Base-by-base conservation (phyloP, 2,888 invertebrate species). In the Molanna angustata region DNA sequence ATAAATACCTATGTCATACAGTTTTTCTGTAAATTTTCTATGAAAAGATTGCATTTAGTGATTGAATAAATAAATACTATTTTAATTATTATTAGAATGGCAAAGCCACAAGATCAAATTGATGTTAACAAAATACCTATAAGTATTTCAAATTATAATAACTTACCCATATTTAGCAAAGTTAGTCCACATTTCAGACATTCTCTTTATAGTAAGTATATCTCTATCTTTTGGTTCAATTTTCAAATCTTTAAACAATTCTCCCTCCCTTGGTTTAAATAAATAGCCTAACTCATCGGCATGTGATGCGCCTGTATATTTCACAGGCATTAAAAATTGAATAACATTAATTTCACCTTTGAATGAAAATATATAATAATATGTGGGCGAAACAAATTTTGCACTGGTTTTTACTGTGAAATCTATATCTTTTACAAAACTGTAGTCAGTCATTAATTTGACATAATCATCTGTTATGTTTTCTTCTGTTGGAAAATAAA, bases 131-230 rank as follows among this genome's bases (percentile, higher is more conserved):
- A n/a, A n/a, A n/a, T n/a, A n/a, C n/a, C 11, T 7, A 27, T 27
- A 27, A 27, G 6, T 27, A 27, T 27, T 27, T 27, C 7, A 11
- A 7, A 27, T 27, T 11, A 27, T 7, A 27, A 7, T 6, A 35
- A 35, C 14, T n/a, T 52, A 65, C 63, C 64, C 64, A 37, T 46
- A 60, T 57, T 62, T 61, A 9, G 63, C 52, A 37, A 65, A 65
- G 41, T 64, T 64, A 6, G 62, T 51, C 19, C 61, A 37, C 40
- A 60, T 43, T 21, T 45, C 45, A 4, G 45, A 19, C 31, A 51
- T 39, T 14, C 11, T n/a, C 19, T 45, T 45, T n/a, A 44, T 39
- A 6, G 40, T 16, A 2, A 18, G 11, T 9, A 31, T 39, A 20
- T 51, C 51, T 16, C n/a, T 19, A 2, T 45, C 39, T 7, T 37